phyloP scores from a whole-genome alignment of 1,140 invertebrate species.

The Achatina immaculata region DNA sequence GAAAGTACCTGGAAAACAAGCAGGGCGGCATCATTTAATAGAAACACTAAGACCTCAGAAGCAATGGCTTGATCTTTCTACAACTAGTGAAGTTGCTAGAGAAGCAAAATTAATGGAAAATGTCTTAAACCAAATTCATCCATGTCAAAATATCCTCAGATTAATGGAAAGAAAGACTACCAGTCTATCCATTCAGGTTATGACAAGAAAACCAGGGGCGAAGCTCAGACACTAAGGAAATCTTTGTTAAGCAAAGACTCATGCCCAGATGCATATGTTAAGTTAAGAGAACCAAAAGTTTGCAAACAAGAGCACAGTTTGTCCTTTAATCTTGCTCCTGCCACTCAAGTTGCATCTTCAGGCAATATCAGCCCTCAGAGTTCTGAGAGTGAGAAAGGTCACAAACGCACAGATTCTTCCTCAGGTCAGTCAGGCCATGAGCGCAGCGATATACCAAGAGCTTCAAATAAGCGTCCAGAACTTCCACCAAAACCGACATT shows the following conservation, averaged over 20 bases:
- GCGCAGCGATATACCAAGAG: constrained; percentile 21
- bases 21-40: neutral
- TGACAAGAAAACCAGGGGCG: constrained; percentile 10
- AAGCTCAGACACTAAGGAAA: neutral
- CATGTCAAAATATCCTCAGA: neutral
- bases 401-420: constrained; percentile 29
- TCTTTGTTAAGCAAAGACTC: neutral
- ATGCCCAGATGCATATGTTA: neutral
- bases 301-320: neutral
- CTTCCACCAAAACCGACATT: constrained; percentile 48
- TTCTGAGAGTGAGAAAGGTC: constrained; percentile 37
- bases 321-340: constrained; percentile 13
- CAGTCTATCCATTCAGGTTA: neutral
- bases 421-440: constrained; percentile 33
- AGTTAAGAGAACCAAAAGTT: constrained; percentile 16
- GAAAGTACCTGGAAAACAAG: constrained; percentile 32
- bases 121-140: neutral
- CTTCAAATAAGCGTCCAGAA: constrained; percentile 38
- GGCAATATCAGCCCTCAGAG: constrained; percentile 37
- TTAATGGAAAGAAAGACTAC: constrained; percentile 13
- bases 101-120: constrained; percentile 3
- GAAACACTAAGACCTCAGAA: constrained; percentile 3
- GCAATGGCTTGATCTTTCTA: constrained; percentile 28
- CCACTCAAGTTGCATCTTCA: constrained; percentile 14
- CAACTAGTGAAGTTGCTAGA: constrained; percentile 17